These are phyloP conservation scores for Melitaea cinxia DNA, from an alignment of 1,140 invertebrate genomes.

Conservation along the genomic window DNA sequence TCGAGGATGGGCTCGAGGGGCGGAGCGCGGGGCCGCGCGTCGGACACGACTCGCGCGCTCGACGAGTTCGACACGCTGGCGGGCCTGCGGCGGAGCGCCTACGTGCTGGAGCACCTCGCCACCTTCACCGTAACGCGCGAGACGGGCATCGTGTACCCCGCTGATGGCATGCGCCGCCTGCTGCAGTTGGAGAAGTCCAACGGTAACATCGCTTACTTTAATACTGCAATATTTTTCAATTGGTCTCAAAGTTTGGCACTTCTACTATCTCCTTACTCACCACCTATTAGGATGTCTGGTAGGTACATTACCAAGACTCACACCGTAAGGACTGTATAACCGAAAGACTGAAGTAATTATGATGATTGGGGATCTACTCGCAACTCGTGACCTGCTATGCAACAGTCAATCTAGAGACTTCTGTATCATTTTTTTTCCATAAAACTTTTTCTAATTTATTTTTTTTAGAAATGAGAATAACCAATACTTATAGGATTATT, in stretches of 20 bases:
- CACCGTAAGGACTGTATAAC: too few relatives aligned
- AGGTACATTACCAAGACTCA: too few relatives aligned
- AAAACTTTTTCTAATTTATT: too few relatives aligned
- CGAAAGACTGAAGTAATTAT: too few relatives aligned
- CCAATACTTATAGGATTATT: background rate
- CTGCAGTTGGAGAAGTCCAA: constrained; percentile 98
- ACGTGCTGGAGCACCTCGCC: constrained; percentile 97
- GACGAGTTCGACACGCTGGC: constrained; percentile 74
- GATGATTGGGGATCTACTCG: too few relatives aligned
- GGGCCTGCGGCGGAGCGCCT: constrained; percentile 81
- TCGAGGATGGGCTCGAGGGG: constrained; percentile 29
- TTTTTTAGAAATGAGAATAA: too few relatives aligned
- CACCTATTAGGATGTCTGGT: too few relatives aligned
- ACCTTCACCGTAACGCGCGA: constrained; percentile 97
- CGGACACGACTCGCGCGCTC: constrained; percentile 48
- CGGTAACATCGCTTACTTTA: constrained; percentile 82
- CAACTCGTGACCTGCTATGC: too few relatives aligned
- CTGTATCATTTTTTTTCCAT: too few relatives aligned
- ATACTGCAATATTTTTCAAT: too few relatives aligned
- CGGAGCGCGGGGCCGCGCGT: constrained; percentile 32
- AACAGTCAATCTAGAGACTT: too few relatives aligned
- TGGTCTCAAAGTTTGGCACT: background rate
- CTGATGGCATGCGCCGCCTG: constrained; percentile 97
- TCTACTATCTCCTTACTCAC: too few relatives aligned
- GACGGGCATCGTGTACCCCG: constrained; percentile 92